Evolutionary conservation across 1,140 invertebrate species (phyloP), one percentile per base, ranked within the genome.

Genomic region (Drosophila kanapiae): DNA sequence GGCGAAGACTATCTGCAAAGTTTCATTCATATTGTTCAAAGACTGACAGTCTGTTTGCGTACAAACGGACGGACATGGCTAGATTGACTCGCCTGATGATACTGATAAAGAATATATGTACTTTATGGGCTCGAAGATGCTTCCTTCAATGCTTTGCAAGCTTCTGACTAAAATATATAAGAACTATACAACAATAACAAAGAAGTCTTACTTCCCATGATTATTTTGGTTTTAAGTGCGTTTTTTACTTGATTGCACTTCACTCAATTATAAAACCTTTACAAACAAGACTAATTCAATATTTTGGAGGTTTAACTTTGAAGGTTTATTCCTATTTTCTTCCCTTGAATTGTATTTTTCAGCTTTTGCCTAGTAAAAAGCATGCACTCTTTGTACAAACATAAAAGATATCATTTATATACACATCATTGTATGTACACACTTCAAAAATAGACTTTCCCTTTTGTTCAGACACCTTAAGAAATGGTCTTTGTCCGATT

Each of bases 401-500:
- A 27, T 38, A n/a, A 56, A 56, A 14, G 33, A 54, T 13, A 13
- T 54, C 18, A 4, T 38, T 16, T 35, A 37, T 11, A 23, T 27
- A 38, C 13, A 10, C 18, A 38, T 0, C 35, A 8, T 23, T 23
- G 4, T 14, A 18, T 35, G 13, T 23, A 54, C 23, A 23, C 23
- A 23, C 51, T 37, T 54, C 35, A 38, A 23, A 23, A 54, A 54
- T 54, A 27, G 53, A 14, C 51, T 54, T 14, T 37, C 51, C 51
- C 51, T 37, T 54, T 37, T 54, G 51, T 54, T 54, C 51, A 3
- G 16, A 37, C 18, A 37, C 7, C 51, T 11, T 16, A 42, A 33
- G 10, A 11, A 31, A 59, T 33, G 10, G 10, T 5, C 62, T 62
- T 65, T 65, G 57, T 65, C 8, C 13, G 56, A 10, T 11, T 33